Base-by-base conservation (phyloP, 37 sponge, comb jelly and placozoan genomes). In the Chondrilla cf. caribensis region DNA sequence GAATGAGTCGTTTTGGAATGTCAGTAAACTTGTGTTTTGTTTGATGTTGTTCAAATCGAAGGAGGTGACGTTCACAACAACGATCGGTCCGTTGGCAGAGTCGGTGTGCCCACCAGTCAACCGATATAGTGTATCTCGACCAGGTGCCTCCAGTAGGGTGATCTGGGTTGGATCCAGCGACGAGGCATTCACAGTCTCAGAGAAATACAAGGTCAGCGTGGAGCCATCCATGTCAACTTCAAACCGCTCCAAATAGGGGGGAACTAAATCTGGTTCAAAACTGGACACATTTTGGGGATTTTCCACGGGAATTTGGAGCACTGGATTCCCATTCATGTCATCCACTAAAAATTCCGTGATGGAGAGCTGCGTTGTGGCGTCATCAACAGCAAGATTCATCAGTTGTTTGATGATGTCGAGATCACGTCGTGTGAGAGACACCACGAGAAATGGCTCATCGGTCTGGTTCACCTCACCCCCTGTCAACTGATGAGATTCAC, bases 171-270 rank as follows among this genome's bases (percentile, higher is more conserved):
- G 79, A 47, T 66, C 43, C 0, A 96, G 71, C n/a, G 79, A 81
- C 33, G 36, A 38, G 22, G 82, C 65, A 76, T 96, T 93, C 32
- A 96, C 97, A 70, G 97, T 96, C 78, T 96, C 97, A 71, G 89
- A 88, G 89, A 96, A 96, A 65, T 58, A 87, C 17, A 96, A 83
- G n/a, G 86, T 88, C 38, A 96, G 54, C 36, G 80, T 86, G 0
- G 87, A 59, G 0, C 84, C 70, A 81, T 96, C 91, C 85, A 90
- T 79, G 55, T 96, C 92, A 17, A 96, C 22, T 35, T 88, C 83
- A 65, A 93, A 96, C 3, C 24, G 3, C 59, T 87, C 87, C 17
- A 96, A 80, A 25, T 76, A 81, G 32, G 97, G 97, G 36, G 44
- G 42, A 43, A 86, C 26, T 1, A 14, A 57, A 58, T 96, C 97